These are phyloP conservation scores for Symphodus melops DNA, from an alignment of 2,113 vertebrate genomes.

Conservation along the genomic window DNA sequence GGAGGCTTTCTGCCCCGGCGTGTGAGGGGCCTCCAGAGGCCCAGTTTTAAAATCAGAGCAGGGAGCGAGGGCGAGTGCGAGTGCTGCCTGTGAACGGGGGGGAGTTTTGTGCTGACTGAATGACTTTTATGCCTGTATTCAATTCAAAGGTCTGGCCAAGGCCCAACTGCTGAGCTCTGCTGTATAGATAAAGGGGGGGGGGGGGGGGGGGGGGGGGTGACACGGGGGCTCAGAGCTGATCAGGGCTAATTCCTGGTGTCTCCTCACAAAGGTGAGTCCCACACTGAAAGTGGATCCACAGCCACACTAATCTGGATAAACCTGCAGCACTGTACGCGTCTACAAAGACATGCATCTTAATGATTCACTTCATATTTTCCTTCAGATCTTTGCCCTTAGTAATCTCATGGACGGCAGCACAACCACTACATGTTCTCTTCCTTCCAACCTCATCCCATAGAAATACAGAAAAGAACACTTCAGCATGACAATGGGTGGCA, in stretches of 20 bases:
- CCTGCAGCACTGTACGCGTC: not conserved
- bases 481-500: not conserved
- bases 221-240: slow-evolving; percentile 36
- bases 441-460: not conserved
- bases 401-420: not conserved
- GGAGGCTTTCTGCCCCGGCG: slow-evolving; percentile 42
- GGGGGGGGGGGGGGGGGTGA: slow-evolving; percentile 40
- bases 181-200: slow-evolving; percentile 65
- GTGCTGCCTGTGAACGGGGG: slow-evolving; percentile 62
- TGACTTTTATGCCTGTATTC: slow-evolving; percentile 78
- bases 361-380: not conserved
- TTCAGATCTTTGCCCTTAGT: not conserved
- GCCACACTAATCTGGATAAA: slow-evolving; percentile 7
- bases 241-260: slow-evolving; percentile 63
- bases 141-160: slow-evolving; percentile 80
- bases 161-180: slow-evolving; percentile 81
- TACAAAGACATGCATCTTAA: not conserved
- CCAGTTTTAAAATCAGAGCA: slow-evolving; percentile 47
- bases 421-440: not conserved
- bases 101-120: slow-evolving; percentile 83
- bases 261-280: slow-evolving; percentile 49
- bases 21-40: slow-evolving; percentile 46
- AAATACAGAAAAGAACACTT: not conserved
- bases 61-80: slow-evolving; percentile 30
- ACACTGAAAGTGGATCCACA: slow-evolving; percentile 36